A percentile compares a stretch with the other conserved stretches of the same genome.
Conservation (phyloP, 2,797 vertebrate species). For the Dallia pectoralis region DNA sequence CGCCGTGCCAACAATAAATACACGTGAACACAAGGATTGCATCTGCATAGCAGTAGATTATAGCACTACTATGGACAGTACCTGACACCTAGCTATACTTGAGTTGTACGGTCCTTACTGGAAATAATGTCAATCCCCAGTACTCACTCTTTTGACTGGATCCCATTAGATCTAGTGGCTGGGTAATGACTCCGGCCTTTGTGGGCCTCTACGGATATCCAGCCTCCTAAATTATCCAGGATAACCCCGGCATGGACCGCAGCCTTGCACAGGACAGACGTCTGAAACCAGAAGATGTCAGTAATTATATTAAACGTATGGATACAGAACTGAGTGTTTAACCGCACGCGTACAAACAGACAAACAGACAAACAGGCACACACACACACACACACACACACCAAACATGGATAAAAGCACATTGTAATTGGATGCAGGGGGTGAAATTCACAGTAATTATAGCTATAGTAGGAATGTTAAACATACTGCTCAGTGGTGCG, state of each 20-base stretch:
- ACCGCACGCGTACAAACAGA: too few relatives aligned
- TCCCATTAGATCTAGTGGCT: conserved; percentile 74
- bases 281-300: conserved; percentile 69
- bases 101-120: background rate
- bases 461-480: conserved; percentile 20
- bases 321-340: background rate
- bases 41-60: background rate
- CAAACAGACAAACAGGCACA: background rate
- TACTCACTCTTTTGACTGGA: conserved; percentile 76
- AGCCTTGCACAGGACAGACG: conserved; percentile 83
- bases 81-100: background rate
- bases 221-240: conserved; percentile 79
- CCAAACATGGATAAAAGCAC: background rate
- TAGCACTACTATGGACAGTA: background rate
- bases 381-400: background rate
- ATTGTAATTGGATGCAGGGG: background rate
- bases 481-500: conserved; percentile 8
- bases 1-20: background rate
- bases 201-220: conserved; percentile 73
- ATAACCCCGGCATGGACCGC: conserved; percentile 83
- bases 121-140: background rate
- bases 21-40: background rate
- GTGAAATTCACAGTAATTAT: background rate
- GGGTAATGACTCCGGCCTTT: conserved; percentile 78
- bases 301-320: background rate